Evolutionary conservation across 2,113 vertebrate species (phyloP).

Genomic region (Cisticola juncidis): DNA sequence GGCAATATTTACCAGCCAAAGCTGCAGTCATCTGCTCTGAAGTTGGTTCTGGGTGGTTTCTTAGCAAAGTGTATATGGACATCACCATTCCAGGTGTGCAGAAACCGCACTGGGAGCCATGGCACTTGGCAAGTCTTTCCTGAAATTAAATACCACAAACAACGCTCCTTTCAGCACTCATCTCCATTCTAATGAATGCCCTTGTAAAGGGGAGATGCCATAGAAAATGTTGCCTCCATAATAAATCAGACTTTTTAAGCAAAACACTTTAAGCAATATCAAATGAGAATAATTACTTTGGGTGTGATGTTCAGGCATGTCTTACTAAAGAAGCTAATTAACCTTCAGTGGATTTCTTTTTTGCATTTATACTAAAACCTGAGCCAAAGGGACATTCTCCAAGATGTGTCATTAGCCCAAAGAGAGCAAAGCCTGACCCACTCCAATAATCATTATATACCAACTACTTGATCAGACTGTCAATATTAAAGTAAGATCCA

Average conservation of each 20-base stretch:
- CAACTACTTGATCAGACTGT: background rate
- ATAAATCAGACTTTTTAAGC: background rate
- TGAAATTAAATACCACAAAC: slow-evolving; percentile 20
- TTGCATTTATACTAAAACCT: background rate
- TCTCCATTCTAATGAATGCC: background rate
- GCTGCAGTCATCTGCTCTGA: slow-evolving; percentile 77
- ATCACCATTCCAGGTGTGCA: slow-evolving; percentile 90
- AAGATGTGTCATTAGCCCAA: background rate
- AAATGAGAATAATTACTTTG: background rate
- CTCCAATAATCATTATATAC: background rate
- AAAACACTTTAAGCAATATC: background rate
- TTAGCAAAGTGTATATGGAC: slow-evolving; percentile 84
- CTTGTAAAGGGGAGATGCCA: background rate
- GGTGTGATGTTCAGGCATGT: background rate
- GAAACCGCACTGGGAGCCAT: slow-evolving; percentile 90
- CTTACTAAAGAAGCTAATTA: background rate
- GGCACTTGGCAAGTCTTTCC: slow-evolving; percentile 86
- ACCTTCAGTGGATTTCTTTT: background rate
- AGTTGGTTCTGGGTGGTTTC: slow-evolving; percentile 79
- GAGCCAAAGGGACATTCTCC: background rate
- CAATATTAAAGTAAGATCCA: background rate
- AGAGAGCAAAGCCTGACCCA: background rate
- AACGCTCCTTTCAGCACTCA: background rate
- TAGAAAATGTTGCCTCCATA: background rate
- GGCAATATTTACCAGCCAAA: slow-evolving; percentile 71